Percentiles rank a stretch among this genome's conserved stretches.
Evolutionary conservation across 2,113 vertebrate species (phyloP).

Genomic region (Tamias sibiricus): DNA sequence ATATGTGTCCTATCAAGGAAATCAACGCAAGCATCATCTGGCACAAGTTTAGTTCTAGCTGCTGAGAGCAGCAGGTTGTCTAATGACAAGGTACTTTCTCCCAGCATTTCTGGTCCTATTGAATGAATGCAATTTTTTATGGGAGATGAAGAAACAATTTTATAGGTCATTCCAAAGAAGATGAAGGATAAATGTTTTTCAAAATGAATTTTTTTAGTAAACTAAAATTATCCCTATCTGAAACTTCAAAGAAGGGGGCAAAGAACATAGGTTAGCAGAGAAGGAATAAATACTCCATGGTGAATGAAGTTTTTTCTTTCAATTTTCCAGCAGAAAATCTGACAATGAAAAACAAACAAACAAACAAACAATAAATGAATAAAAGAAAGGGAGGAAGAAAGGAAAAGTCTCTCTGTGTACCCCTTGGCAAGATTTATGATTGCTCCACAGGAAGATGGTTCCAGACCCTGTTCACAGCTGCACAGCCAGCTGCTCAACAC

Average conservation of each 20-base stretch:
- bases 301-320: neutral
- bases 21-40: neutral
- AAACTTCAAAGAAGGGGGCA: neutral
- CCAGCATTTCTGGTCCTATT: neutral
- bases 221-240: neutral
- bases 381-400: neutral
- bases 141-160: neutral
- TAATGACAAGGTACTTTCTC: neutral
- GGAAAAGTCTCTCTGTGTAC: neutral
- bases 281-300: neutral
- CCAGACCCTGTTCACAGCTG: conserved; percentile 18
- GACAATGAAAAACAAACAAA: conserved; percentile 1
- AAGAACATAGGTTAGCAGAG: neutral
- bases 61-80: neutral
- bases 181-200: neutral
- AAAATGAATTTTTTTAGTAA: conserved; percentile 42
- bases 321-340: conserved; percentile 22
- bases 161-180: neutral
- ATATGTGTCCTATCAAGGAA: rapidly evolving
- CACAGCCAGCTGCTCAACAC: conserved; percentile 42
- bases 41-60: neutral
- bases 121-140: conserved; percentile 18
- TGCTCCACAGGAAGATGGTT: neutral
- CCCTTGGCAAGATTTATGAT: conserved; percentile 42
- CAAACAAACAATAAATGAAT: neutral